Conservation (phyloP, 1,140 invertebrate genomes). For the Ectropis grisescens region DNA sequence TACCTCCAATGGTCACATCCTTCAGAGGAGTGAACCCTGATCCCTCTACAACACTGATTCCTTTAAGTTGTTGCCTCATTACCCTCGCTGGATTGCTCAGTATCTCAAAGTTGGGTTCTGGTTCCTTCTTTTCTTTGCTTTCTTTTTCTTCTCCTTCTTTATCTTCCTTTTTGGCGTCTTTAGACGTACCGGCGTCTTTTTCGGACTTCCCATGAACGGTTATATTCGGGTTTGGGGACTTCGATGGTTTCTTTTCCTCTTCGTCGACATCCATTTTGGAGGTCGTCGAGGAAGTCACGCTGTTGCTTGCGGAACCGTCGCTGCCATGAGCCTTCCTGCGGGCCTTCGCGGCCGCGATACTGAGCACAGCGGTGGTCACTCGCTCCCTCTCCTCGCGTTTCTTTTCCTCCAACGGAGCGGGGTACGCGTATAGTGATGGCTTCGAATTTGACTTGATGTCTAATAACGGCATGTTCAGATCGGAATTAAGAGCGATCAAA, state of each 20-base stretch:
- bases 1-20: conserved; percentile 94
- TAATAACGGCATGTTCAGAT: conserved; percentile 97
- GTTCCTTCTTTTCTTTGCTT: conserved; percentile 82
- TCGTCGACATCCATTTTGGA: conserved; percentile 84
- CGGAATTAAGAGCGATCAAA: conserved; percentile 93
- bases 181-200: conserved; percentile 55
- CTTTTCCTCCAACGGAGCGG: conserved; percentile 96
- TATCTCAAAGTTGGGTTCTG: conserved; percentile 92
- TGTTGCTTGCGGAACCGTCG: conserved; percentile 54
- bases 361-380: conserved; percentile 96
- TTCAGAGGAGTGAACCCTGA: conserved; percentile 89
- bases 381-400: conserved; percentile 97
- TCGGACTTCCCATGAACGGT: conserved; percentile 70
- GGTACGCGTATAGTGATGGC: conserved; percentile 96
- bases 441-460: conserved; percentile 94
- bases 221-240: conserved; percentile 73
- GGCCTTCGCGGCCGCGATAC: conserved; percentile 91
- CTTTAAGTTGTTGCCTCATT: conserved; percentile 93
- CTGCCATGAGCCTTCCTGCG: conserved; percentile 81
- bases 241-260: conserved; percentile 71
- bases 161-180: conserved; percentile 67
- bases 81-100: conserved; percentile 94
- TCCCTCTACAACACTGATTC: conserved; percentile 85
- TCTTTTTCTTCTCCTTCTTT: conserved; percentile 72
- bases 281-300: conserved; percentile 57